Evolutionary conservation across 2,797 vertebrate species (phyloP), one percentile per base, ranked within the genome.

Genomic region (Myotis vivesi): DNA sequence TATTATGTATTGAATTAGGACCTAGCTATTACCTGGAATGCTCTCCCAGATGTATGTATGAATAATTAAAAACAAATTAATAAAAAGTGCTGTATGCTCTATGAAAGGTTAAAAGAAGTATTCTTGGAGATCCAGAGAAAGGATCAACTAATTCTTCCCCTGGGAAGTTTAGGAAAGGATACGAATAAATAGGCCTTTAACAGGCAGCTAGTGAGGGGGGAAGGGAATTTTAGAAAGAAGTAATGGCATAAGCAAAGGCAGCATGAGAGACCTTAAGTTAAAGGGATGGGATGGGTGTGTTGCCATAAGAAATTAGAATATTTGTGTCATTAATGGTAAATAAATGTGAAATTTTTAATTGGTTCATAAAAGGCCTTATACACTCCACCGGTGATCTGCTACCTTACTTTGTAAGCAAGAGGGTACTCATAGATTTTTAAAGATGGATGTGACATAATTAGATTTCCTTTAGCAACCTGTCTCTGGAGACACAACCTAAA

Each of bases 341-440:
- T 64, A 85, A 89, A 51, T 76, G 17, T 72, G 36, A 84, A 85
- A 17, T 46, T 55, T 79, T 73, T 38, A 53, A 71, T 16, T 38
- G 25, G 86, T 57, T 57, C 69, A 1, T 83, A 44, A 86, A 64
- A 82, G 16, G 9, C 11, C 6, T 30, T 91, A 57, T 38, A 77
- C 1, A 46, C n/a, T 51, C 49, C 68, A 77, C 12, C 20, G 22
- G 12, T 73, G 80, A 89, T 30, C 3, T 66, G 23, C 83, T 38
- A 25, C 30, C 44, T 94, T 85, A 36, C 59, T 93, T 92, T 94
- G 44, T 46, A 94, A 93, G 28, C 46, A 86, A 93, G 68, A 93
- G 20, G 28, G 80, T 5, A 20, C 2, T 25, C 33, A 49, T 4
- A 38, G 53, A 59, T 90, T 85, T 72, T 90, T 59, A 73, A 93